These are phyloP conservation scores for Autographa pulchrina DNA, from an alignment of 2,888 invertebrate species.

Conservation along the genomic window DNA sequence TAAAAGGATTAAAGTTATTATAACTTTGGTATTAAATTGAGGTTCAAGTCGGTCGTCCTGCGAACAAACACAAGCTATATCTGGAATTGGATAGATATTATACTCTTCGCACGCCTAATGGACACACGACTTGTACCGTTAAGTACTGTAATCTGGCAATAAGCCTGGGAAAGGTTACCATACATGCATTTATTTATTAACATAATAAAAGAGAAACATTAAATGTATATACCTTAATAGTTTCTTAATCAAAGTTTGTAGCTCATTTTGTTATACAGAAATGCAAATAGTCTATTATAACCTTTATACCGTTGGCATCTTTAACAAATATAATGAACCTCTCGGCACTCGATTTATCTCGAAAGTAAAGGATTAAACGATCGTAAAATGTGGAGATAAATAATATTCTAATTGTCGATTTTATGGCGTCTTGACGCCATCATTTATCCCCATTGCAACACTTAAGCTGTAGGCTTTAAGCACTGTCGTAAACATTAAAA, in stretches of 20 bases:
- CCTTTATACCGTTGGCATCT: not conserved
- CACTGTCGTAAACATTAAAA: constrained; percentile 43
- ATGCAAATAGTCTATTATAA: constrained; percentile 1
- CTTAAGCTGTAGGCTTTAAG: constrained; percentile 15
- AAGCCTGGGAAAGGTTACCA: constrained; percentile 22
- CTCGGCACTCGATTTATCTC: not conserved
- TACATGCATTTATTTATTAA: not conserved
- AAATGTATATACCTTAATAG: not conserved
- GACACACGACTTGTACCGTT: constrained; percentile 21
- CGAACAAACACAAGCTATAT: not conserved
- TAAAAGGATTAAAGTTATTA: too few relatives aligned
- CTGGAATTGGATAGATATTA: not conserved
- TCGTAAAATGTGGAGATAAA: constrained; percentile 4
- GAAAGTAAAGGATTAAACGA: constrained; percentile 4
- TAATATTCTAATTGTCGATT: constrained; percentile 10
- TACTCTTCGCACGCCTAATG: constrained; percentile 13
- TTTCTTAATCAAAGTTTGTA: not conserved
- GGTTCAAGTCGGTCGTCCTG: not conserved
- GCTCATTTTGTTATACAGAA: not conserved
- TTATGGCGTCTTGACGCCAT: constrained; percentile 22
- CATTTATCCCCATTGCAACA: constrained; percentile 46
- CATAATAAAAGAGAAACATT: not conserved
- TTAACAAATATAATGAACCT: not conserved
- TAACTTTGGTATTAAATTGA: too few relatives aligned
- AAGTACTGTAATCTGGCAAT: constrained; percentile 17